Percentiles rank a stretch among this genome's conserved stretches.
phyloP scores from a whole-genome alignment of 2,797 vertebrate species.

The Helicolenus hilgendorfi region DNA sequence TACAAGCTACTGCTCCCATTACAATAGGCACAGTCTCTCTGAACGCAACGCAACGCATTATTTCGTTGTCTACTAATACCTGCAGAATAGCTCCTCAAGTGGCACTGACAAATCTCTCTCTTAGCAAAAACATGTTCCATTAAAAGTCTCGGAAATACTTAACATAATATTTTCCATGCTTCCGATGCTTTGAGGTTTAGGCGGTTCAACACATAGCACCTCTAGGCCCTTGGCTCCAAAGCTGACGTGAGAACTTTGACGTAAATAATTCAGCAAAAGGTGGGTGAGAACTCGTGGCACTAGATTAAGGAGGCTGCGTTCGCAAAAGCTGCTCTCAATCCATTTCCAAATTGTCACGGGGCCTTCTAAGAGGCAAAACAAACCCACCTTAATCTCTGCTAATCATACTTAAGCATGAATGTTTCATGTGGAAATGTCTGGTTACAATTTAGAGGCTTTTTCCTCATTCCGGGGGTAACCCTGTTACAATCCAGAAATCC shows the following conservation, averaged over 20 bases:
- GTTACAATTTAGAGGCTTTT: slow-evolving; percentile 82
- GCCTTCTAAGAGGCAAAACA: slow-evolving; percentile 84
- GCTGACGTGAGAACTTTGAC: slow-evolving; percentile 71
- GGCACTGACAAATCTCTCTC: slow-evolving; percentile 31
- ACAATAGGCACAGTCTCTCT: slow-evolving; percentile 5
- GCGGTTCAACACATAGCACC: slow-evolving; percentile 38
- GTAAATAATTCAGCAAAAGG: slow-evolving; percentile 81
- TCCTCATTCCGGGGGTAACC: slow-evolving; percentile 77
- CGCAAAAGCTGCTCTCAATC: slow-evolving; percentile 83
- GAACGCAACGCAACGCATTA: slow-evolving; percentile 27
- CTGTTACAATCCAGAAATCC: slow-evolving; percentile 78
- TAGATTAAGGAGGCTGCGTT: slow-evolving; percentile 80
- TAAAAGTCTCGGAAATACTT: slow-evolving; percentile 57
- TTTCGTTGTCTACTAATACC: slow-evolving; percentile 36
- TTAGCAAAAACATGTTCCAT: slow-evolving; percentile 43
- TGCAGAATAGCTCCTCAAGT: slow-evolving; percentile 35
- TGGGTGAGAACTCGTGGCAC: slow-evolving; percentile 83
- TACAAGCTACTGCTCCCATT: slow-evolving; percentile 33
- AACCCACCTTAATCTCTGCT: slow-evolving; percentile 87
- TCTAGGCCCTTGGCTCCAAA: slow-evolving; percentile 59
- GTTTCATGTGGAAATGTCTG: slow-evolving; percentile 87
- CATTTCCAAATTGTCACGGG: slow-evolving; percentile 86
- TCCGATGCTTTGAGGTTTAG: slow-evolving; percentile 53
- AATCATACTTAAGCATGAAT: slow-evolving; percentile 88
- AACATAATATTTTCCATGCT: slow-evolving; percentile 38